Conservation (phyloP, 2,113 vertebrate genomes). For the Nannobrachium achirus region DNA sequence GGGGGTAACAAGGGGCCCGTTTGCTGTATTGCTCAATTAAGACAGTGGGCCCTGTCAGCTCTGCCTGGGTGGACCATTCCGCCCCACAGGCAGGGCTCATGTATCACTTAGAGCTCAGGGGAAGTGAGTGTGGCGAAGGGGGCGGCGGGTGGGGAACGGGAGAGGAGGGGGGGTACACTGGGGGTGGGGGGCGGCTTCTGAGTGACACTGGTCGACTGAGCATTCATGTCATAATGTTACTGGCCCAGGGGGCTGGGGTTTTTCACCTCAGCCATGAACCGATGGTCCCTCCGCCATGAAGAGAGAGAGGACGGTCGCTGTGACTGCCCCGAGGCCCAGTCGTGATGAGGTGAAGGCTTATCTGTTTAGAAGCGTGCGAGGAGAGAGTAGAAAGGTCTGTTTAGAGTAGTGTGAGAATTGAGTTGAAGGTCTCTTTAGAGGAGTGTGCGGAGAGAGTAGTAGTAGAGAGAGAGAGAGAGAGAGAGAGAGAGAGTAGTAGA, state of each 20-base stretch:
- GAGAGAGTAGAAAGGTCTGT: slow-evolving; percentile 27
- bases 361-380: slow-evolving; percentile 59
- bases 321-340: slow-evolving; percentile 43
- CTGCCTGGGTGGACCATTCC: slow-evolving; percentile 68
- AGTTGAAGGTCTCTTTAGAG: background rate
- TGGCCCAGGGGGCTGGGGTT: slow-evolving; percentile 64
- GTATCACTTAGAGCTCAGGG: slow-evolving; percentile 70
- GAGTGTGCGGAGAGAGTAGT: too few relatives aligned
- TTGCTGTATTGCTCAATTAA: slow-evolving; percentile 75
- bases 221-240: slow-evolving; percentile 68
- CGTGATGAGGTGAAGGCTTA: slow-evolving; percentile 65
- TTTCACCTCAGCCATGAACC: slow-evolving; percentile 71
- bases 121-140: slow-evolving; percentile 65
- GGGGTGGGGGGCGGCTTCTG: slow-evolving; percentile 46
- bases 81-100: slow-evolving; percentile 65
- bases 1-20: slow-evolving; percentile 63
- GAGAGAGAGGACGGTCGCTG: slow-evolving; percentile 56
- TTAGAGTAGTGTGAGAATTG: slow-evolving; percentile 52
- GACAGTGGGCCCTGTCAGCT: slow-evolving; percentile 76
- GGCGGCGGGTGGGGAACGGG: slow-evolving; percentile 48
- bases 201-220: slow-evolving; percentile 72
- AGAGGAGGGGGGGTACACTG: background rate
- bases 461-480: too few relatives aligned
- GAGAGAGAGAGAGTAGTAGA: too few relatives aligned
- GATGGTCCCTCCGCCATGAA: slow-evolving; percentile 68